phyloP scores from a whole-genome alignment of 2,113 vertebrate genomes.

The Bostrychus sinensis region DNA sequence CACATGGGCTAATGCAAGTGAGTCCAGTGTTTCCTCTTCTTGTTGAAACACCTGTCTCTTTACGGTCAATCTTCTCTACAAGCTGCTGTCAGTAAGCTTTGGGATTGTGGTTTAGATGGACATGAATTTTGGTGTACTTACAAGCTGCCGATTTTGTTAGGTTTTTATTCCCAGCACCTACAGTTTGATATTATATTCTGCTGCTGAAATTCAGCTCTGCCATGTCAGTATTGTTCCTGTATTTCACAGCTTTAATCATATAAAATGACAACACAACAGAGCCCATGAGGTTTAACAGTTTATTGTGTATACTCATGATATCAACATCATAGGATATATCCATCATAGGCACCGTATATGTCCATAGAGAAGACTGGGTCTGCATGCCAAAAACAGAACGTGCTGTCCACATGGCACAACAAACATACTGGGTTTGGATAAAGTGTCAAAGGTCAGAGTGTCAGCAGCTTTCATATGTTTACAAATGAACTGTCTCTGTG shows the following conservation, averaged over 20 bases:
- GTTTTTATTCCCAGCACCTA: too few species aligned
- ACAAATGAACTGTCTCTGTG: background rate
- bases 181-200: too few species aligned
- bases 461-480: slow-evolving; percentile 3
- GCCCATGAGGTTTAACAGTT: slow-evolving; percentile 46
- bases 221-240: too few species aligned
- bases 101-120: too few species aligned
- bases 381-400: slow-evolving; percentile 71
- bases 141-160: too few species aligned
- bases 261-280: slow-evolving; percentile 19
- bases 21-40: too few species aligned
- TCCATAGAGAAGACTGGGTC: slow-evolving; percentile 53
- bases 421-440: background rate
- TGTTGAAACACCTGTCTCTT: too few species aligned
- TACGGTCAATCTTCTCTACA: too few species aligned
- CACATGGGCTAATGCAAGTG: too few species aligned
- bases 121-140: too few species aligned
- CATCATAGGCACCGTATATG: slow-evolving; percentile 72
- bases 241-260: background rate
- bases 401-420: slow-evolving; percentile 46
- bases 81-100: too few species aligned
- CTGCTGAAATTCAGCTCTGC: too few species aligned
- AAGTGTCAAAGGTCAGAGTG: slow-evolving; percentile 6
- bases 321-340: slow-evolving; percentile 58
- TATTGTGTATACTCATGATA: slow-evolving; percentile 65